phyloP scores from a whole-genome alignment of 1,140 invertebrate genomes.

The Grapholita molesta region DNA sequence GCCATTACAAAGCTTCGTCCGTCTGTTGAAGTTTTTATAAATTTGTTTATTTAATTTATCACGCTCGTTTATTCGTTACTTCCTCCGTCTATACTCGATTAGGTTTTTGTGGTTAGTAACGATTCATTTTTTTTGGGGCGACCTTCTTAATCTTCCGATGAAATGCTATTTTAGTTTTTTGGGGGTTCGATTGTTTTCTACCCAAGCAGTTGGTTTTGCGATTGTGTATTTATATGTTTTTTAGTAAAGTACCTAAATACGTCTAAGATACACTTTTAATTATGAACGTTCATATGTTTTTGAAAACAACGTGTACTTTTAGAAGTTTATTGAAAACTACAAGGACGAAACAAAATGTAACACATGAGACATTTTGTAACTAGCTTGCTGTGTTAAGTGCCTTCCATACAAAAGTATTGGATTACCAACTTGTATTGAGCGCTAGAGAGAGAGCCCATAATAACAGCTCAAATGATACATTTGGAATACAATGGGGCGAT shows the following conservation, averaged over 20 bases:
- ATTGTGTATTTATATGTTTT: constrained; percentile 10
- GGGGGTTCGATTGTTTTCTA: constrained; percentile 42
- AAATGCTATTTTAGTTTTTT: constrained; percentile 47
- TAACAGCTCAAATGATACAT: constrained; percentile 78
- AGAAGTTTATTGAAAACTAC: constrained; percentile 8
- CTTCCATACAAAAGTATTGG: constrained; percentile 77
- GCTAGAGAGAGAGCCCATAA: constrained; percentile 69
- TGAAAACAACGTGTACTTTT: background rate
- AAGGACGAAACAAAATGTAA: constrained; percentile 60
- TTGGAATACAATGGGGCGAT: constrained; percentile 77
- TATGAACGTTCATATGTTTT: background rate
- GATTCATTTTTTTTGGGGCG: constrained; percentile 42
- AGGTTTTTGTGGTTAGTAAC: constrained; percentile 58
- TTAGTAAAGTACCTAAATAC: background rate
- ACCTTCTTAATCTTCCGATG: constrained; percentile 37
- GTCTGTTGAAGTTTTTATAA: constrained; percentile 56
- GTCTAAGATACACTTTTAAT: background rate
- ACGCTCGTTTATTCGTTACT: constrained; percentile 69
- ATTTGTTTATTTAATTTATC: constrained; percentile 76
- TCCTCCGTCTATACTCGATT: constrained; percentile 64
- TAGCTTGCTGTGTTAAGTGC: constrained; percentile 62
- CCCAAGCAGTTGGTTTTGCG: background rate
- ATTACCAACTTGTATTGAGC: constrained; percentile 72
- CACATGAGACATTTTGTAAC: constrained; percentile 57
- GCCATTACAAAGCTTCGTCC: constrained; percentile 36